Percentiles rank a stretch among this genome's conserved stretches.
Evolutionary conservation across 1,140 invertebrate genomes (phyloP).

Genomic region (Alviniconcha marisindica): DNA sequence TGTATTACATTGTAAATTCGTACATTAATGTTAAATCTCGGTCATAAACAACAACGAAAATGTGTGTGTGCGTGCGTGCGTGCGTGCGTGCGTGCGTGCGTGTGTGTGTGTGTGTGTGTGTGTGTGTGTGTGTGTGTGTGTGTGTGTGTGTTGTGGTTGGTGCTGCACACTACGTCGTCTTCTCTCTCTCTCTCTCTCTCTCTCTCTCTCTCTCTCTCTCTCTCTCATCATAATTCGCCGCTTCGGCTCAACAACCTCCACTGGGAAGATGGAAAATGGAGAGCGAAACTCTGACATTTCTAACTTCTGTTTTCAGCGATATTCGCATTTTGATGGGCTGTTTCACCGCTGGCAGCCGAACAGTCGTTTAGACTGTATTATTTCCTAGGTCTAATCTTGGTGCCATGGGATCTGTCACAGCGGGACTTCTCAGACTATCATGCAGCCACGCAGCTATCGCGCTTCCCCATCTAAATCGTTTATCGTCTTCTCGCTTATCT

Average conservation of each 20-base stretch:
- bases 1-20: too few species aligned
- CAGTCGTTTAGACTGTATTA: not conserved
- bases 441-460: not conserved
- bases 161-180: not conserved
- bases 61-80: too few species aligned
- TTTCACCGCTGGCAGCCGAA: too few species aligned
- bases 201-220: not conserved
- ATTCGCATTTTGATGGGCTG: too few species aligned
- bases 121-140: not conserved
- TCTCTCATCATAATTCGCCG: not conserved
- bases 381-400: not conserved
- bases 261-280: too few species aligned
- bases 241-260: not conserved
- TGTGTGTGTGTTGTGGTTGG: not conserved
- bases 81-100: too few species aligned
- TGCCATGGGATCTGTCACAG: not conserved
- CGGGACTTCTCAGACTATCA: not conserved
- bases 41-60: too few species aligned
- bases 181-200: not conserved
- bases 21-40: too few species aligned
- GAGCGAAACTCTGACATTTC: too few species aligned
- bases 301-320: too few species aligned
- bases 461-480: not conserved
- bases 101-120: not conserved
- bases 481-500: too few species aligned